Conservation (phyloP, 2,797 vertebrate genomes). For the Poecilia velifera region DNA sequence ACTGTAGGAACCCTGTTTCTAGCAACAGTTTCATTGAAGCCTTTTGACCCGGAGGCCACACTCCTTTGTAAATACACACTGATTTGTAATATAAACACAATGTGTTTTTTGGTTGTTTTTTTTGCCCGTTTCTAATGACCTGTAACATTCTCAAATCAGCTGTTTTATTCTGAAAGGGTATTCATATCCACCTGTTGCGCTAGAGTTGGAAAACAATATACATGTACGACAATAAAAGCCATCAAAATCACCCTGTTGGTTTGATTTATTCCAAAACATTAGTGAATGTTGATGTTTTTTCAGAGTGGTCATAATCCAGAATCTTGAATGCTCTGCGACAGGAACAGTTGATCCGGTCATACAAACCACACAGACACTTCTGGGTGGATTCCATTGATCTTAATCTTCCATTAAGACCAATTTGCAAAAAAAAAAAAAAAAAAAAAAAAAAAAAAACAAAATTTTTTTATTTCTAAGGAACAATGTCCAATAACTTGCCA, state of each 20-base stretch:
- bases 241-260: conserved; percentile 32
- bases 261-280: conserved; percentile 20
- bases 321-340: neutral
- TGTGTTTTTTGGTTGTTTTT: conserved; percentile 29
- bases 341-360: neutral
- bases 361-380: too few relatives aligned
- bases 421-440: neutral
- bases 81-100: conserved; percentile 60
- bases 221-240: conserved; percentile 60
- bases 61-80: conserved; percentile 76
- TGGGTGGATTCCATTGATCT: neutral
- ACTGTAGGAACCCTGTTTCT: conserved; percentile 40
- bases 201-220: conserved; percentile 31
- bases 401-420: neutral
- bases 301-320: neutral
- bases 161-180: conserved; percentile 27
- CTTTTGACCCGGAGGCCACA: conserved; percentile 44
- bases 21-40: conserved; percentile 22
- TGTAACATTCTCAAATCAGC: conserved; percentile 54
- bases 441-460: neutral
- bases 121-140: conserved; percentile 56
- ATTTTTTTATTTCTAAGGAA: neutral
- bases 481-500: neutral
- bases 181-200: conserved; percentile 38
- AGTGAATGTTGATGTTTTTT: neutral